Conservation (phyloP, 2,797 vertebrate genomes). For the Hypotaenidia okinawae region DNA sequence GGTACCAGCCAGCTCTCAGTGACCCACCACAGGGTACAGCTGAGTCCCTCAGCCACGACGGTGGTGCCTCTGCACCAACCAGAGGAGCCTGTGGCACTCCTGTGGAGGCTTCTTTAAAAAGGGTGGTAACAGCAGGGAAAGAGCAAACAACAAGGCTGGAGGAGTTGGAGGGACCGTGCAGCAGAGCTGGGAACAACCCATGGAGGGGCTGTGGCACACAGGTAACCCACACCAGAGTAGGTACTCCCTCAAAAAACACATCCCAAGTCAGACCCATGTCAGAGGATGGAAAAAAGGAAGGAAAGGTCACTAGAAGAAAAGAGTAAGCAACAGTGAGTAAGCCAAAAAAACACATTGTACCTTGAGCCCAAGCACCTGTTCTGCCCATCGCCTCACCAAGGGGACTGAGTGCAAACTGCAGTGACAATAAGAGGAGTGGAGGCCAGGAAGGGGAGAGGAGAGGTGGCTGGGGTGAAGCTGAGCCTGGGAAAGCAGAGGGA, state of each 20-base stretch:
- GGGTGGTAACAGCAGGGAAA: neutral
- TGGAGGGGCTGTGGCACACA: too few relatives aligned
- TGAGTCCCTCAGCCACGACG: accelerated
- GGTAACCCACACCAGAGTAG: neutral
- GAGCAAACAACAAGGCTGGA: neutral
- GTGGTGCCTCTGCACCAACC: neutral
- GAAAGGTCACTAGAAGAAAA: neutral
- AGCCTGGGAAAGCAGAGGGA: neutral
- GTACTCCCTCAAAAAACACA: neutral
- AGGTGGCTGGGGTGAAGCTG: neutral
- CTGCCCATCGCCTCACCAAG: neutral
- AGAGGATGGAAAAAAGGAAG: neutral
- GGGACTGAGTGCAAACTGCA: neutral
- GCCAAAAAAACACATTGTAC: neutral
- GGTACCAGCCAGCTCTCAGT: accelerated
- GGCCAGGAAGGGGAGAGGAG: neutral
- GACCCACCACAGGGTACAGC: accelerated
- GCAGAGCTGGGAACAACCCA: neutral
- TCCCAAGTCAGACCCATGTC: neutral
- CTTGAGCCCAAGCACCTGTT: neutral
- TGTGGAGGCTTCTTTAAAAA: neutral
- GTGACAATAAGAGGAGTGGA: neutral
- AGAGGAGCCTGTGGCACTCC: neutral
- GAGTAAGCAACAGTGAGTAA: neutral
- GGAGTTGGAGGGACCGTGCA: neutral